phyloP scores from a whole-genome alignment of 2,797 vertebrate species.

The Masticophis lateralis region DNA sequence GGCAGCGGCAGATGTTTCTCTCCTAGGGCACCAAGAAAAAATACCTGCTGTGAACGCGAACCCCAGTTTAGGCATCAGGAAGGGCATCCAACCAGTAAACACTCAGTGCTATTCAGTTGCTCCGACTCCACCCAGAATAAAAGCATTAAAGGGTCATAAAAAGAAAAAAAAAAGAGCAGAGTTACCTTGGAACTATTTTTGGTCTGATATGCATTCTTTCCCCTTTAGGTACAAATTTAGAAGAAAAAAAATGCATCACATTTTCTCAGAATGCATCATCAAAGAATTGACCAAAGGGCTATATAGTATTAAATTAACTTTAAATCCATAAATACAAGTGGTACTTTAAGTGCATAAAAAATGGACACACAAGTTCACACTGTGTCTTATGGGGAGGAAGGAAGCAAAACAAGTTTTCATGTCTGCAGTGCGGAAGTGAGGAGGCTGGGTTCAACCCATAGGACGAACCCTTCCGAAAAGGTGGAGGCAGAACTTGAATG shows the following conservation, averaged over 20 bases:
- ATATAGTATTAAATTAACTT: background rate
- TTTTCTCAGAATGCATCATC: background rate
- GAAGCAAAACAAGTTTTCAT: background rate
- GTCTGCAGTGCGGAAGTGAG: background rate
- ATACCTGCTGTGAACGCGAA: background rate
- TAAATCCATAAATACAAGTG: background rate
- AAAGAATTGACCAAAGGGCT: background rate
- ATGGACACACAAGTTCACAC: background rate
- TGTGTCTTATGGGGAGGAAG: background rate
- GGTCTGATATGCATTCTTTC: background rate
- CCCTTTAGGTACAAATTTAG: background rate
- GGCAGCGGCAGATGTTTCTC: background rate
- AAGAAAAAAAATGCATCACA: background rate
- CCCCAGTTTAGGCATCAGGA: too few relatives aligned
- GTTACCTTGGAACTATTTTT: background rate
- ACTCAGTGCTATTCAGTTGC: too few relatives aligned
- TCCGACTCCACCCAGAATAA: too few relatives aligned
- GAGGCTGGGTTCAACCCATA: background rate
- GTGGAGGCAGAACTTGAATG: background rate
- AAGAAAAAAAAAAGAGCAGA: background rate
- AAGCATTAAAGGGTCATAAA: background rate
- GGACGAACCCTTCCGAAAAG: background rate
- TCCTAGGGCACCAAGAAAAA: background rate
- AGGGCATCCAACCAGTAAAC: too few relatives aligned
- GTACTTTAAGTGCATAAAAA: background rate